phyloP scores from a whole-genome alignment of 2,113 vertebrate genomes.

The Crotalus horridus region DNA sequence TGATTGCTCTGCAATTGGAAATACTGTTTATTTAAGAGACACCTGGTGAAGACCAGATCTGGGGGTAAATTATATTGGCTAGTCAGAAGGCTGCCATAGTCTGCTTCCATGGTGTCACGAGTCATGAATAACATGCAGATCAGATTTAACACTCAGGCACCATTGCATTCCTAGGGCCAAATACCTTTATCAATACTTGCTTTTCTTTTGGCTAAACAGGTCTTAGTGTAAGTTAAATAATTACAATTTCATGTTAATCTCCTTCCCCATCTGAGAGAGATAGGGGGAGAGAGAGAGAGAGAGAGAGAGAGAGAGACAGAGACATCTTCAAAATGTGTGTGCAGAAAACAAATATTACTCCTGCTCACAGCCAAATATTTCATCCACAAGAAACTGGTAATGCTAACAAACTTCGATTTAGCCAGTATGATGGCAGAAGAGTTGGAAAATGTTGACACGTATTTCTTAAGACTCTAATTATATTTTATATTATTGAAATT shows the following conservation, averaged over 20 bases:
- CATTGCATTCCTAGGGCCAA: background rate
- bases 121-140: background rate
- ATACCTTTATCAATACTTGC: background rate
- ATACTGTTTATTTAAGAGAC: background rate
- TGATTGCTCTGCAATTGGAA: background rate
- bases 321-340: background rate
- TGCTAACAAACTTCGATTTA: background rate
- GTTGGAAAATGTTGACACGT: constrained; percentile 23
- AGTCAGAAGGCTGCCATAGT: background rate
- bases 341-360: constrained; percentile 11
- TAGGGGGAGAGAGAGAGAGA: background rate
- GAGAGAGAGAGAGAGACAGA: background rate
- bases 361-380: accelerated
- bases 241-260: background rate
- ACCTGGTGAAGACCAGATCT: background rate
- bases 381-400: background rate
- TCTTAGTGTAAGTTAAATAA: background rate
- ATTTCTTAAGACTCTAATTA: constrained; percentile 22
- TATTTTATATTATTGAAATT: constrained; percentile 44
- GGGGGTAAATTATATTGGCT: background rate
- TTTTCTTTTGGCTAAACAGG: background rate
- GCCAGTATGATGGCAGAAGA: constrained; percentile 10
- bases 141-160: background rate
- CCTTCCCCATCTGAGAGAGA: background rate
- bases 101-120: background rate